These are phyloP conservation scores for Meloidogyne chitwoodi DNA, from an alignment of 1,140 invertebrate species.

Conservation along the genomic window DNA sequence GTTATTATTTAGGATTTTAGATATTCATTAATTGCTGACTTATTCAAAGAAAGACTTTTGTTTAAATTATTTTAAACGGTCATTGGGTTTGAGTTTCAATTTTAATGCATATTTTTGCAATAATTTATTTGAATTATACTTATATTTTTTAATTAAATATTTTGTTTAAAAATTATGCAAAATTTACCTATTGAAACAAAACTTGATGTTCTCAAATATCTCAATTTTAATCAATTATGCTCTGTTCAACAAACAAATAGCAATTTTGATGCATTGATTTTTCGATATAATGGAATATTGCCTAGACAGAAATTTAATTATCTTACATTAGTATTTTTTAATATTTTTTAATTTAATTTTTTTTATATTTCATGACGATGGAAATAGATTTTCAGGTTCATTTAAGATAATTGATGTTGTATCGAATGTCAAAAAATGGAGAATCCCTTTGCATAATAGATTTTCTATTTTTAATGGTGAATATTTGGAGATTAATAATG, in stretches of 20 bases:
- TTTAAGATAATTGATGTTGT: not conserved
- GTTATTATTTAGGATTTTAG: too few relatives aligned
- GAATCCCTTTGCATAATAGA: too few relatives aligned
- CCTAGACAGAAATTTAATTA: not conserved
- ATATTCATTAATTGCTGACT: too few relatives aligned
- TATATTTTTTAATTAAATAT: too few relatives aligned
- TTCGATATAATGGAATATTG: not conserved
- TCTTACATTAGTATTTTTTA: not conserved
- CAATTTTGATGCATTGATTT: not conserved
- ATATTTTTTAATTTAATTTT: not conserved
- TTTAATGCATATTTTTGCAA: too few relatives aligned
- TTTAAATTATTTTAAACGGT: too few relatives aligned
- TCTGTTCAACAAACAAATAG: not conserved
- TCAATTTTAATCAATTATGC: not conserved
- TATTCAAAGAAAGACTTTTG: too few relatives aligned
- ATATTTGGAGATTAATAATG: too few relatives aligned
- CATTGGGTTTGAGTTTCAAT: too few relatives aligned
- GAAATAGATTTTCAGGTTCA: not conserved
- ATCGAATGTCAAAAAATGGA: too few relatives aligned
- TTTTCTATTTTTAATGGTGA: too few relatives aligned
- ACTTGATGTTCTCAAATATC: not conserved
- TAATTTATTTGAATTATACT: too few relatives aligned
- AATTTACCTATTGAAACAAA: not conserved
- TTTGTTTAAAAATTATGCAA: not conserved
- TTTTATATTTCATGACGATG: not conserved